Percentiles rank a stretch among this genome's conserved stretches.
Conservation (phyloP, 2,888 invertebrate genomes). For the Chamaedrilus cognettii region DNA sequence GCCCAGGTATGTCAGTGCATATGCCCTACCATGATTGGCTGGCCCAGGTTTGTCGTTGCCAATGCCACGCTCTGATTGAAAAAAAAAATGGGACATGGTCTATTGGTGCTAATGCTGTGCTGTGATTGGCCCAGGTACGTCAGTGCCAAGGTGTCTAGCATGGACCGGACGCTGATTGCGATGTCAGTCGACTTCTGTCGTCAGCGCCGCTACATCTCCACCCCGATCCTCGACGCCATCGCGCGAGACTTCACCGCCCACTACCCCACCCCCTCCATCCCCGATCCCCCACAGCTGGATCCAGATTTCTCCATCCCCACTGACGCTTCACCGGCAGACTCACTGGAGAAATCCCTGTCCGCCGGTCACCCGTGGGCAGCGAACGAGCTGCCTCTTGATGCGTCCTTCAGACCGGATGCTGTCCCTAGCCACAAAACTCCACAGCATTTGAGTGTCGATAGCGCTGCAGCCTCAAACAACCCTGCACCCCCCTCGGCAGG, state of each 20-base stretch:
- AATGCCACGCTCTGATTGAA: too few species aligned
- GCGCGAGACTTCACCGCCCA: constrained; percentile 62
- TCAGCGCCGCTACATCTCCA: constrained; percentile 66
- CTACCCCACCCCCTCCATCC: not conserved
- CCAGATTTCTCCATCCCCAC: not conserved
- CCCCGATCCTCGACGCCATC: constrained; percentile 65
- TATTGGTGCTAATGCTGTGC: too few species aligned
- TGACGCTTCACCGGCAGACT: not conserved
- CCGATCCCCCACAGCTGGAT: not conserved
- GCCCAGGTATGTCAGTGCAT: too few species aligned
- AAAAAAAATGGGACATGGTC: too few species aligned
- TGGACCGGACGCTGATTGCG: constrained; percentile 64
- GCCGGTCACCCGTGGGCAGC: too few species aligned
- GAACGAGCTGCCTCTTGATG: not conserved
- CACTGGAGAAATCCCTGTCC: not conserved
- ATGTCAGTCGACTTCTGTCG: constrained; percentile 68
- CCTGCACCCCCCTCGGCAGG: not conserved
- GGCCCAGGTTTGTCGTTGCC: too few species aligned
- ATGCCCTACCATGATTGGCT: too few species aligned
- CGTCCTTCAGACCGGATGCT: not conserved
- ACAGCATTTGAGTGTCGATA: too few species aligned
- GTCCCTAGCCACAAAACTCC: too few species aligned
- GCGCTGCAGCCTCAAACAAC: not conserved
- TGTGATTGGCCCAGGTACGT: constrained; percentile 12
- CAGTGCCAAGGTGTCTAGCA: constrained; percentile 2